Evolutionary conservation across 2,113 vertebrate species (phyloP), one percentile per base, ranked within the genome.

Genomic region (Myrmecophaga tridactyla): DNA sequence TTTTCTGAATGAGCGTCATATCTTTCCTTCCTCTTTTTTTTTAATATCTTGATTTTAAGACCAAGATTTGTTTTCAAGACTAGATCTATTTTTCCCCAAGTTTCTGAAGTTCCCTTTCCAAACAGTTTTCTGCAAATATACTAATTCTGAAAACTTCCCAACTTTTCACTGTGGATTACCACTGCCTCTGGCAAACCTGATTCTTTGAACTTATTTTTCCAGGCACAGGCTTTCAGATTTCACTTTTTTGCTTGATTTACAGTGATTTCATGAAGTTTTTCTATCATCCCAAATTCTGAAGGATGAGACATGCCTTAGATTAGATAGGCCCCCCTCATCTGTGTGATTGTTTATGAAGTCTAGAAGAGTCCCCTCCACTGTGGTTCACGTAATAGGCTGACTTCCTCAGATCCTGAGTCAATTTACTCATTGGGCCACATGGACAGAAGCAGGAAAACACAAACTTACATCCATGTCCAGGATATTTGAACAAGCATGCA

Each of bases 401-500:
- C 31, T n/a, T 48, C 48, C 39, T 78, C 41, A 43, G 29, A n/a
- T 27, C 51, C 6, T 1, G 4, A 90, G 43, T 13, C 4, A 29
- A 76, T 41, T 27, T n/a, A n/a, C n/a, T n/a, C n/a, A n/a, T n/a
- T n/a, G n/a, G 73, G 41, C 25, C 69, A 34, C 39, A 1, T 20
- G 86, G n/a, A 41, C 21, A 27, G 3, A 73, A 63, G 43, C 10
- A 23, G 41, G 36, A 53, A 43, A 65, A n/a, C 23, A 31, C 15
- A 31, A 27, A 8, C 9, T 14, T 1, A 0, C 14, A 17, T 31
- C 13, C 7, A 29, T 7, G 14, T 18, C 20, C 7, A 5, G 58
- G 43, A 25, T 17, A 6, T 43, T 81, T 18, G 7, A 56, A 8
- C 7, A 0, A 8, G 20, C 6, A 48, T 4, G n/a, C 10, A 3